Conservation (phyloP, 1,140 invertebrate genomes). For the Elysia chlorotica region DNA sequence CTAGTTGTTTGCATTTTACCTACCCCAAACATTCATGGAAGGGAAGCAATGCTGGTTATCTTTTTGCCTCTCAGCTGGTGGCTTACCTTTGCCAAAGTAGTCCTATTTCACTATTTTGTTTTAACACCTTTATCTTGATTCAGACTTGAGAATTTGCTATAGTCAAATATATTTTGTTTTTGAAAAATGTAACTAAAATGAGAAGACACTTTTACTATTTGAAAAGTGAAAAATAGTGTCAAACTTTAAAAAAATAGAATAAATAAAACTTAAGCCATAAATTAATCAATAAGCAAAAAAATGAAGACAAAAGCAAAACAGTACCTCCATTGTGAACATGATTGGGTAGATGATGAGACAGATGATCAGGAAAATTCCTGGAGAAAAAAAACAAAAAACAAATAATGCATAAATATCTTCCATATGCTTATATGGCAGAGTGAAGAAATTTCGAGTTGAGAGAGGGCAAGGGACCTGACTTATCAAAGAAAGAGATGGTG, state of each 20-base stretch:
- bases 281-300: background rate
- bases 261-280: background rate
- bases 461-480: no score
- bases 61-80: no score
- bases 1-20: background rate
- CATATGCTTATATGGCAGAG: no score
- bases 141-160: background rate
- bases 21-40: background rate
- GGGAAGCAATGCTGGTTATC: no score
- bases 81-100: no score
- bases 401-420: constrained; percentile 6
- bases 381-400: constrained; percentile 12
- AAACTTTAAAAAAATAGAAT: background rate
- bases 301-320: background rate
- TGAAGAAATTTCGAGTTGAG: no score
- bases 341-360: constrained; percentile 26
- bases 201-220: background rate
- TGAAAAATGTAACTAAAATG: background rate
- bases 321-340: constrained; percentile 26
- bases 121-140: background rate
- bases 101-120: background rate
- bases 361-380: constrained; percentile 18
- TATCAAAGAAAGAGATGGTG: no score
- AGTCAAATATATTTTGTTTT: background rate
- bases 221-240: background rate